Evolutionary conservation across 2,888 invertebrate species (phyloP), one percentile per base, ranked within the genome.

Genomic region (Muscina levida): DNA sequence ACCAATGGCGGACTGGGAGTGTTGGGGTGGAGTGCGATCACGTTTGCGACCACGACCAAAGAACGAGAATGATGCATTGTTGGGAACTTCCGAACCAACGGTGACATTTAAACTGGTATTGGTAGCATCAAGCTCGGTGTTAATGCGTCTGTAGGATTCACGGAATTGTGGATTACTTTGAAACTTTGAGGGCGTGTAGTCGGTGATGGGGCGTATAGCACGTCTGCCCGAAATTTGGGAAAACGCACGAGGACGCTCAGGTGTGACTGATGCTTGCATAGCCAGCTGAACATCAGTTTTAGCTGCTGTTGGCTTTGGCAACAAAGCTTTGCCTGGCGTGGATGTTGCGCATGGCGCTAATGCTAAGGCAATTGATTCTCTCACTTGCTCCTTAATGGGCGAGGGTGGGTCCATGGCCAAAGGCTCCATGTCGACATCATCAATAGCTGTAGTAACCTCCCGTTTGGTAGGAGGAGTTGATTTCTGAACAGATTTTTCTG

Each of bases 51-150:
- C 88, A 15, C 87, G 87, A 0, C 87, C 87, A 75, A 89, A 88
- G 81, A 89, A 88, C 0, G 87, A 89, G 62, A 89, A 88, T 4
- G 89, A 89, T 1, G 88, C 88, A 46, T 85, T 87, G 73, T 87
- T 89, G 42, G 89, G 88, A 31, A 87, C 86, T 77, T 91, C 90
- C 0, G 90, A 90, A 1, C 90, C 90, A 13, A 89, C 89, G 2
- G 90, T 90, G 1, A 89, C 90, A 84, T 90, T 90, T 84, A 90
- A 84, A 82, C 90, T 90, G 39, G 87, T 86, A 66, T 89, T 86
- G 1, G 89, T 88, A 11, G 85, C 87, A 82, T 91, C 90, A 68
- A 90, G 79, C 17, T 90, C 91, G 11, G 85, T 88, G 74, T 86
- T 88, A 10, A 87, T 85, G 77, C 86, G 86, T 26, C 89, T 84